Conservation (phyloP, 2,797 vertebrate genomes). For the Spondyliosoma cantharus region DNA sequence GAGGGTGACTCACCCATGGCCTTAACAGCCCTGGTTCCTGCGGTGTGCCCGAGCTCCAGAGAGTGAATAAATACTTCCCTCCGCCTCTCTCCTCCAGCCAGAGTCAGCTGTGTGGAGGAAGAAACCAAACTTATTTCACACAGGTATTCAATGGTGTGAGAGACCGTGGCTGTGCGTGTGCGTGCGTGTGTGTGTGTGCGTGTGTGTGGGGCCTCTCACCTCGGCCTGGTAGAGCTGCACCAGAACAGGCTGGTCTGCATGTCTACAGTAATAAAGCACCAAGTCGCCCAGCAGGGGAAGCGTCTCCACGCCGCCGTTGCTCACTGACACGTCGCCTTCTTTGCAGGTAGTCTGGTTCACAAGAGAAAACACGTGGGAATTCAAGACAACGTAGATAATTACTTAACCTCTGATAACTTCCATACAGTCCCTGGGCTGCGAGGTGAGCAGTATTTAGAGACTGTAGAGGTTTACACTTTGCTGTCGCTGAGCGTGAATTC, state of each 20-base stretch:
- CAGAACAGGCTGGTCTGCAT: slow-evolving; percentile 88
- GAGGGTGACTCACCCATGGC: slow-evolving; percentile 88
- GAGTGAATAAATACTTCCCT: slow-evolving; percentile 95
- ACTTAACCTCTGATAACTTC: no score
- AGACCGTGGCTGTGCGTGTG: neutral
- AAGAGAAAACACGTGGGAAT: neutral
- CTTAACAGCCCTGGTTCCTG: slow-evolving; percentile 91
- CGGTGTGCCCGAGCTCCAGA: slow-evolving; percentile 94
- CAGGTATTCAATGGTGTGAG: neutral
- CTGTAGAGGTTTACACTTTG: neutral
- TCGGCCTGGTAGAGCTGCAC: slow-evolving; percentile 95
- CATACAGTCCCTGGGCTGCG: neutral
- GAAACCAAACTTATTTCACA: neutral
- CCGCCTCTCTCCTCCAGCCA: slow-evolving; percentile 89
- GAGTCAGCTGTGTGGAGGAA: slow-evolving; percentile 86
- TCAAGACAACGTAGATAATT: neutral
- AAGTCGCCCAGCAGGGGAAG: slow-evolving; percentile 93
- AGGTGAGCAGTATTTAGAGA: neutral
- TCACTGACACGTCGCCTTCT: slow-evolving; percentile 69
- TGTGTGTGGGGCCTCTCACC: slow-evolving; percentile 77
- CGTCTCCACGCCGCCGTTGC: slow-evolving; percentile 66
- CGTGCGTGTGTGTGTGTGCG: neutral
- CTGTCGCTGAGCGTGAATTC: neutral
- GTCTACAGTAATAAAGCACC: slow-evolving; percentile 95
- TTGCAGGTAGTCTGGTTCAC: slow-evolving; percentile 81